Conservation (phyloP, 2,113 vertebrate species). For the Lathamus discolor region DNA sequence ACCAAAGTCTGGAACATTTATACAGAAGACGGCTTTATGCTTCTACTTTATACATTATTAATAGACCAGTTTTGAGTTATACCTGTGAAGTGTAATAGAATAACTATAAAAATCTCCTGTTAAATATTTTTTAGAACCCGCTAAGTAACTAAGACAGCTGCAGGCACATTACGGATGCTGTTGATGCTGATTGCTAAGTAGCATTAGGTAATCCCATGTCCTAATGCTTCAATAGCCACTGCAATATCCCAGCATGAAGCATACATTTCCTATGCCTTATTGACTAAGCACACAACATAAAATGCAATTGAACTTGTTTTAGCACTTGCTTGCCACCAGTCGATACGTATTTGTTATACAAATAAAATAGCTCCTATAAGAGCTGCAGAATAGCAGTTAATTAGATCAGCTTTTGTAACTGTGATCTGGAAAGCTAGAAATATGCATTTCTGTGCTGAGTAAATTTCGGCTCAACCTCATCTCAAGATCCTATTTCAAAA, state of each 20-base stretch:
- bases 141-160: not conserved
- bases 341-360: not conserved
- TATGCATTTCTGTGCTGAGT: not conserved
- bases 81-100: not conserved
- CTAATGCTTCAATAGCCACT: not conserved
- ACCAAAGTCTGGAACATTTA: not conserved
- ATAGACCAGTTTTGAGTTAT: conserved; percentile 7
- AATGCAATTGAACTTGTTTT: not conserved
- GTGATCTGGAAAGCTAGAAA: not conserved
- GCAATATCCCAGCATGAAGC: not conserved
- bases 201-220: not conserved
- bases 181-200: not conserved
- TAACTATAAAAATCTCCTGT: not conserved
- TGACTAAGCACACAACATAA: not conserved
- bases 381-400: not conserved
- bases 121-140: not conserved
- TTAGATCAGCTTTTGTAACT: not conserved
- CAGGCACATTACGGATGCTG: not conserved
- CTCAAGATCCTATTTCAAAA: not conserved
- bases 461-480: not conserved
- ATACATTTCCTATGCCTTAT: not conserved
- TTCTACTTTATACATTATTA: conserved; percentile 29
- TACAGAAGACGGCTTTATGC: not conserved
- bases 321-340: not conserved
- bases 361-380: not conserved